These are phyloP conservation scores for Pelodytes ibericus DNA, from an alignment of 2,797 vertebrate genomes.

Conservation along the genomic window DNA sequence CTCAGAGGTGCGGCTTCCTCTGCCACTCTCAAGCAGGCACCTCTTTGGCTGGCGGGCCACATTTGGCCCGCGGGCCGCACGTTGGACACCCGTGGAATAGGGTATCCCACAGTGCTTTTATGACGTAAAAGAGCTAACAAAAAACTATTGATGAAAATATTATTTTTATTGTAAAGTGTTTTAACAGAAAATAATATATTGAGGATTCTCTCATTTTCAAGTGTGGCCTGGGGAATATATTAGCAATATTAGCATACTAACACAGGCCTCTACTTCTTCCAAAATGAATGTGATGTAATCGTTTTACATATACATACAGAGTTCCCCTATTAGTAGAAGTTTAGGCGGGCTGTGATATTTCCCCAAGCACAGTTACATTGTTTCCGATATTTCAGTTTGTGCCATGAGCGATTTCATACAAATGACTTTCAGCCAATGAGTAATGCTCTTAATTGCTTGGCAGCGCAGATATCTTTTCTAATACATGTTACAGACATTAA, in stretches of 20 bases:
- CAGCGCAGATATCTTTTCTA: conserved; percentile 2
- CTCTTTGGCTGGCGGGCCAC: too few species aligned
- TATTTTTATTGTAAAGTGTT: too few species aligned
- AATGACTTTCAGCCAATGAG: conserved; percentile 15
- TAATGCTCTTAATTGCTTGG: conserved; percentile 36
- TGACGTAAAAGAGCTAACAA: too few species aligned
- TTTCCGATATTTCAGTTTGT: conserved; percentile 1
- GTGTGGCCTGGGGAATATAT: too few species aligned
- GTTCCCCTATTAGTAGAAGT: not conserved
- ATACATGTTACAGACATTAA: not conserved
- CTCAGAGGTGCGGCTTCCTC: too few species aligned
- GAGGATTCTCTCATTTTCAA: too few species aligned
- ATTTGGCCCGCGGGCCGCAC: too few species aligned
- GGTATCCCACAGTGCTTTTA: too few species aligned
- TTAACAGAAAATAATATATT: too few species aligned
- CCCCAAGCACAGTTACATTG: not conserved
- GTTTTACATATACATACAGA: not conserved
- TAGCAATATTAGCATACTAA: not conserved
- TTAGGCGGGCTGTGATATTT: not conserved
- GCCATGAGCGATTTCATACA: not conserved
- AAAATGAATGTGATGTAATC: not conserved
- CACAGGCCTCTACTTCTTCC: not conserved
- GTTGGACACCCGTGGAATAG: too few species aligned
- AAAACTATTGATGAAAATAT: too few species aligned
- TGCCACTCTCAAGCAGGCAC: too few species aligned